Percentiles rank a stretch among this genome's conserved stretches.
phyloP scores from a whole-genome alignment of 35 echinoderm and acorn worm genomes.

The Patiria miniata region DNA sequence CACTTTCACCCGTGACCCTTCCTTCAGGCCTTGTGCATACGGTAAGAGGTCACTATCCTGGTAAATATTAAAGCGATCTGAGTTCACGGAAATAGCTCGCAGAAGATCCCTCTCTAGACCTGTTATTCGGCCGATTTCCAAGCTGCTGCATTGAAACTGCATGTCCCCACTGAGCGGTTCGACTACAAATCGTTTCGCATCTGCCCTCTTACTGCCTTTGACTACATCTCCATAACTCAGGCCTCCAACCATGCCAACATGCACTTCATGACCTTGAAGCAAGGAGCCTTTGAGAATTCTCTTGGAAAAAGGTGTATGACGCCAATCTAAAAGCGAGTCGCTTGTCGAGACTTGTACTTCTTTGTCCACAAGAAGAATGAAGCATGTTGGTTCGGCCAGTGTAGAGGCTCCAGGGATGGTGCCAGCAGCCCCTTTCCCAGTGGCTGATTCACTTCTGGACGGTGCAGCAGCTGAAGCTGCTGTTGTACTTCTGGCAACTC shows the following conservation, averaged over 20 bases:
- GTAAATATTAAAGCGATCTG: not conserved
- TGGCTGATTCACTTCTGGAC: not conserved
- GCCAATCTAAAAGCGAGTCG: not conserved
- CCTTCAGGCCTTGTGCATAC: not conserved
- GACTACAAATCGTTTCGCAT: not conserved
- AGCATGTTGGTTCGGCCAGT: not conserved
- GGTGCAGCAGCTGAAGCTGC: not conserved
- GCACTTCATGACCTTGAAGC: not conserved
- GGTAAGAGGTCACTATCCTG: not conserved
- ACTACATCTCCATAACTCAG: not conserved
- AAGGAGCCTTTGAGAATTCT: not conserved
- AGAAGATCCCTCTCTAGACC: not conserved
- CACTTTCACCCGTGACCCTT: not conserved
- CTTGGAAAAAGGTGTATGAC: not conserved
- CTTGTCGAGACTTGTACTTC: not conserved
- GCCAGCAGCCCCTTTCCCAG: not conserved
- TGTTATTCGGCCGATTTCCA: not conserved
- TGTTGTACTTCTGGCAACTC: not conserved
- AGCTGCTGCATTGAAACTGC: not conserved
- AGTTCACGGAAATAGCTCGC: not conserved
- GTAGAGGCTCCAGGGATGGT: not conserved
- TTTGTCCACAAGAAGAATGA: conserved; percentile 12
- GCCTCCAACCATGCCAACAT: not conserved
- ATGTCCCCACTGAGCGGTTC: not conserved
- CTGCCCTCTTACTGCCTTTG: not conserved